Evolutionary conservation across 2,888 invertebrate species (phyloP), one percentile per base, ranked within the genome.

Genomic region (Netelia melanura): DNA sequence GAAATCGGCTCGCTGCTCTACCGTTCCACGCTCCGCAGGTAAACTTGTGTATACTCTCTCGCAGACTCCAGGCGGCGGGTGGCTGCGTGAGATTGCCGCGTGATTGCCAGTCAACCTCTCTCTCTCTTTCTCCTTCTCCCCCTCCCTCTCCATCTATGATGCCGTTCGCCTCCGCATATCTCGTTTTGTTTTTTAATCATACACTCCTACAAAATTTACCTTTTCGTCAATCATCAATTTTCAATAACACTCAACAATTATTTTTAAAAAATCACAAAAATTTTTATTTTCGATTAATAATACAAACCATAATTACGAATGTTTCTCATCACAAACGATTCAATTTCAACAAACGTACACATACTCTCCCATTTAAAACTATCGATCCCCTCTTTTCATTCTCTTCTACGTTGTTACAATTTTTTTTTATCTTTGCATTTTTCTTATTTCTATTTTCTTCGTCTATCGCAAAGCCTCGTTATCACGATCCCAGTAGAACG

Each of bases 101-200:
- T 85, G 87, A 88, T 83, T 75, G 44, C 71, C 70, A 14, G 14
- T 10, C 48, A 10, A 10, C 14, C 48, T 48, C 48, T 48, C 48
- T 48, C 30, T 30, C 21, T 21, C 48, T 48, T 14, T 48, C 48
- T 48, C 48, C 56, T 43, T 81, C 78, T 74, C 68, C 48, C 64
- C 64, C 70, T 38, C 76, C 64, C 30, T 30, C 3, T 30, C 30
- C 1, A 44, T 72, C 25, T 64, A 48, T 23, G 43, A 75, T 86
- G 72, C 76, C 74, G 83, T 83, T 72, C 84, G 84, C 86, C 86
- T 86, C 84, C 77, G 81, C 81, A 71, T 76, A 54, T 75, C 21
- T 14, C 14, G 48, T 48, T 14, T 48, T 48, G 48, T 48, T 48
- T 48, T 48, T 48, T 48, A 5, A 38, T 38, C 38, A 6, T 1